Percentiles rank a stretch among this genome's conserved stretches.
Evolutionary conservation across 2,888 invertebrate genomes (phyloP).

Genomic region (Leptarthrus brevirostris): DNA sequence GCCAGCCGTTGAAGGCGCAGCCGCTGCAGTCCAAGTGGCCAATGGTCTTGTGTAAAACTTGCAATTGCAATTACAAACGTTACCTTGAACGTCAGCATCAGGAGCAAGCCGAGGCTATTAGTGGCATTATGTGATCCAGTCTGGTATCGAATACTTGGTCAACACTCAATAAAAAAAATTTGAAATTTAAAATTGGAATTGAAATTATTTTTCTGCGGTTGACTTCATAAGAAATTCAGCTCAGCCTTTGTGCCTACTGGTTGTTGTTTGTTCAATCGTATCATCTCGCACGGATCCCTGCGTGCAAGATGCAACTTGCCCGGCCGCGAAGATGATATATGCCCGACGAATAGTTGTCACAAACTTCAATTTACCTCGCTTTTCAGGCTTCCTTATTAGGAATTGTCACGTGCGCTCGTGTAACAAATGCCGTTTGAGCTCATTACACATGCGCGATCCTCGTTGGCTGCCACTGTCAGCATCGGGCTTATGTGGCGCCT

Average conservation of each 20-base stretch:
- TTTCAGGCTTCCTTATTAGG: slow-evolving; percentile 38
- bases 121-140: background rate
- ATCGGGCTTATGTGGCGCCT: slow-evolving; percentile 37
- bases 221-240: slow-evolving; percentile 46
- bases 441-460: slow-evolving; percentile 36
- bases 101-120: background rate
- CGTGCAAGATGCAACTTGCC: background rate
- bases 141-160: slow-evolving; percentile 35
- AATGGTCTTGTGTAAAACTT: slow-evolving; percentile 40
- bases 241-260: slow-evolving; percentile 23
- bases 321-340: slow-evolving; percentile 45
- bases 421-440: slow-evolving; percentile 36
- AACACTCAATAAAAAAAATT: slow-evolving; percentile 48
- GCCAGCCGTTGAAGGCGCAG: too few species aligned
- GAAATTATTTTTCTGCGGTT: slow-evolving; percentile 42
- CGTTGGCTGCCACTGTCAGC: background rate
- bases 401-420: slow-evolving; percentile 43
- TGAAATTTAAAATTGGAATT: slow-evolving; percentile 42
- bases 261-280: slow-evolving; percentile 8
- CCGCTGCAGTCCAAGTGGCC: background rate
- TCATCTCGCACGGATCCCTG: slow-evolving; percentile 35
- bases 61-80: slow-evolving; percentile 46
- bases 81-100: slow-evolving; percentile 35
- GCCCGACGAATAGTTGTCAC: slow-evolving; percentile 48
- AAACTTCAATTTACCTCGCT: slow-evolving; percentile 29